These are phyloP conservation scores for Hypothenemus hampei DNA, from an alignment of 1,140 invertebrate species.

Conservation along the genomic window DNA sequence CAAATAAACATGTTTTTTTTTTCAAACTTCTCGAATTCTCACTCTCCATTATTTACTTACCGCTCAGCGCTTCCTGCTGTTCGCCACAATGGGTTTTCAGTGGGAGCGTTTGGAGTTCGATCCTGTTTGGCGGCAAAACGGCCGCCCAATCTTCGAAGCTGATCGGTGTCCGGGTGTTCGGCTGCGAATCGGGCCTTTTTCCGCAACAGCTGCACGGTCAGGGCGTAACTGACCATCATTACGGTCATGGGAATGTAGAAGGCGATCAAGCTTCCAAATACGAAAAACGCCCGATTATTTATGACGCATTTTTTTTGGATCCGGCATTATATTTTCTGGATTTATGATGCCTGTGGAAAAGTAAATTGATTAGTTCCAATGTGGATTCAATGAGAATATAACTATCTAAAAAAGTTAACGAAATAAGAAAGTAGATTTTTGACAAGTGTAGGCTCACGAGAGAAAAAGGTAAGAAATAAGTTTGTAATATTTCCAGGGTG, in stretches of 20 bases:
- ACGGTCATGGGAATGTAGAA: constrained; percentile 93
- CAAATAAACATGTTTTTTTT: too few relatives aligned
- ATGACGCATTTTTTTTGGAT: constrained; percentile 71
- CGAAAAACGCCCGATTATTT: constrained; percentile 80
- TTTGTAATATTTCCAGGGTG: too few relatives aligned
- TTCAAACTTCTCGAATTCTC: too few relatives aligned
- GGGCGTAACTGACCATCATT: constrained; percentile 83
- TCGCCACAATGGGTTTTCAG: constrained; percentile 46
- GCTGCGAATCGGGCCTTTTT: constrained; percentile 66
- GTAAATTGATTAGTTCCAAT: too few relatives aligned
- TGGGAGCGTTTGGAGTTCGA: constrained; percentile 44
- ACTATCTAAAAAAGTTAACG: too few relatives aligned
- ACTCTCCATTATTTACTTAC: too few relatives aligned
- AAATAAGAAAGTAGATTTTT: too few relatives aligned
- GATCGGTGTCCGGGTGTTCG: constrained; percentile 55
- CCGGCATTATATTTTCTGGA: constrained; percentile 70
- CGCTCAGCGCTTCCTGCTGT: constrained; percentile 45
- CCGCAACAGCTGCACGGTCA: constrained; percentile 80
- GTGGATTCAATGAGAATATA: too few relatives aligned
- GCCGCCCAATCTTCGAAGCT: constrained; percentile 57
- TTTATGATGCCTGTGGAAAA: constrained; percentile 61
- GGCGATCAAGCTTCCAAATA: constrained; percentile 80
- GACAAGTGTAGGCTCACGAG: too few relatives aligned
- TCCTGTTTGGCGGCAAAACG: constrained; percentile 54
- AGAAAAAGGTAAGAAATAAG: too few relatives aligned